Evolutionary conservation across 2,797 vertebrate species (phyloP).

Genomic region (Molothrus aeneus): DNA sequence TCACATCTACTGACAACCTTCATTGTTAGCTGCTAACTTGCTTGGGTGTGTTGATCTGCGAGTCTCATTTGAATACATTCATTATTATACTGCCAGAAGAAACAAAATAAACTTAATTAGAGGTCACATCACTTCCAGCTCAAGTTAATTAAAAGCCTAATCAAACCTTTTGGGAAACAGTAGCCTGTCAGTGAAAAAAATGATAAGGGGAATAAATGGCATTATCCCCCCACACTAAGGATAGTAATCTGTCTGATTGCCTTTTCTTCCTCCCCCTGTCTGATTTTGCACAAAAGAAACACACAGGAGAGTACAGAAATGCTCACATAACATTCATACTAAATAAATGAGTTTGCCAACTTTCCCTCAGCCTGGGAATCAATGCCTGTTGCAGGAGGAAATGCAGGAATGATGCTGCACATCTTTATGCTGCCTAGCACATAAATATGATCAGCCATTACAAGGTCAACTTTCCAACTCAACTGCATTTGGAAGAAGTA

Average conservation of each 20-base stretch:
- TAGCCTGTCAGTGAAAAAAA: slow-evolving; percentile 47
- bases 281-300: neutral
- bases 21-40: slow-evolving; percentile 56
- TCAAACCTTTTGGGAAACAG: slow-evolving; percentile 60
- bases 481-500: neutral
- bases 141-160: slow-evolving; percentile 75
- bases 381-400: neutral
- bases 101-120: slow-evolving; percentile 74
- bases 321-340: neutral
- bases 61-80: slow-evolving; percentile 63
- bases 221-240: neutral
- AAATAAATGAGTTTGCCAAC: neutral
- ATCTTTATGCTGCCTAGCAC: neutral
- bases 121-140: slow-evolving; percentile 63
- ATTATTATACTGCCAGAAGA: slow-evolving; percentile 66
- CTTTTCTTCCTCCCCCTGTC: neutral
- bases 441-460: neutral
- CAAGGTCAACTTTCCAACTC: neutral
- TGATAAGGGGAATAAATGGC: neutral
- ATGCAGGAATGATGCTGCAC: neutral
- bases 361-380: neutral
- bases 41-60: slow-evolving; percentile 46
- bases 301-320: neutral
- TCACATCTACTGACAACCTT: slow-evolving; percentile 35
- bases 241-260: neutral